These are phyloP conservation scores for Hestina assimilis DNA, from an alignment of 1,140 invertebrate species.

Conservation along the genomic window DNA sequence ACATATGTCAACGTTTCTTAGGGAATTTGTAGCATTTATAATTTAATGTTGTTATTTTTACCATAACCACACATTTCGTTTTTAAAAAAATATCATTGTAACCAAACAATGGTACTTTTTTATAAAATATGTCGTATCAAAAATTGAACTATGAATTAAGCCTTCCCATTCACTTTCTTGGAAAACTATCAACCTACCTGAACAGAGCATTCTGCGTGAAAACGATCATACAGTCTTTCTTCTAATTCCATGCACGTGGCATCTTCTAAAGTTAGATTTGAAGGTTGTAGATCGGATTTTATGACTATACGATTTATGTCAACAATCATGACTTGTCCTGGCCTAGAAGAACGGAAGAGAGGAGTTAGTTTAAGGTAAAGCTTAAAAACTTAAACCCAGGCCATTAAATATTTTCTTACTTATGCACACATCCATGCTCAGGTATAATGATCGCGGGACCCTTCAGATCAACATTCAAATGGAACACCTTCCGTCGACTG, in stretches of 20 bases:
- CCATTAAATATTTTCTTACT: slow-evolving; percentile 79
- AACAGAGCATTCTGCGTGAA: slow-evolving; percentile 84
- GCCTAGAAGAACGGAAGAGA: slow-evolving; percentile 64
- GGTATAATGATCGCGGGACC: slow-evolving; percentile 89
- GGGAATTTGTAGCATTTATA: too few relatives aligned
- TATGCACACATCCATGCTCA: slow-evolving; percentile 86
- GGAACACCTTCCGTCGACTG: slow-evolving; percentile 83
- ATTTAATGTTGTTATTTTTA: too few relatives aligned
- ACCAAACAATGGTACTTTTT: too few relatives aligned
- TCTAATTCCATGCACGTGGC: slow-evolving; percentile 91
- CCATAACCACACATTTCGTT: too few relatives aligned
- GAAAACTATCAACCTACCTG: slow-evolving; percentile 75
- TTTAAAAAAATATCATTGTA: too few relatives aligned
- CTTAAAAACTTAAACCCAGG: too few relatives aligned
- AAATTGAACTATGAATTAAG: too few relatives aligned
- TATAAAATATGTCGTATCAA: too few relatives aligned
- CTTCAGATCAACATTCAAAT: slow-evolving; percentile 87
- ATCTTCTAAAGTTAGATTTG: slow-evolving; percentile 84
- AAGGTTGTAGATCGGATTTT: slow-evolving; percentile 87
- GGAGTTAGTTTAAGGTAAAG: too few relatives aligned
- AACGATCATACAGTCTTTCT: slow-evolving; percentile 88
- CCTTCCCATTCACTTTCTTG: too few relatives aligned
- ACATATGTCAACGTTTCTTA: too few relatives aligned
- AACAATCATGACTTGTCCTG: slow-evolving; percentile 85
- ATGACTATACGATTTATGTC: slow-evolving; percentile 86